A percentile compares a stretch with the other conserved stretches of the same genome.
Conservation (phyloP, 35 echinoderm and acorn worm species). For the Anneissia japonica region DNA sequence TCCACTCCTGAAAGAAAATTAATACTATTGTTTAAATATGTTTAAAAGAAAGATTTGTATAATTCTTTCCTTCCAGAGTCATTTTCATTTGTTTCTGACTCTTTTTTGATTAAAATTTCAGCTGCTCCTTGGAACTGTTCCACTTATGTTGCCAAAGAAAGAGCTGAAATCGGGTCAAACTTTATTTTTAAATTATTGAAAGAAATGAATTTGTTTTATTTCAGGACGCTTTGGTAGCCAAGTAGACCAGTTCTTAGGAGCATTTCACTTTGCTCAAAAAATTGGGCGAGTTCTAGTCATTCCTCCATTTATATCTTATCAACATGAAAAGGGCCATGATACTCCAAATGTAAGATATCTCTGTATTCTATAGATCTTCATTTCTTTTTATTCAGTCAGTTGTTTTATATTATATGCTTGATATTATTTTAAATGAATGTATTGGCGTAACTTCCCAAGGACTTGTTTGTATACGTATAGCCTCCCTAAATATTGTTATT, state of each 20-base stretch:
- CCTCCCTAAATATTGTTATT: too few species aligned
- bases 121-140: neutral
- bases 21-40: too few species aligned
- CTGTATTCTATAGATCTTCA: neutral
- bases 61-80: too few species aligned
- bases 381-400: neutral
- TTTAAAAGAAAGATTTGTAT: too few species aligned
- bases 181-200: too few species aligned
- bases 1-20: too few species aligned
- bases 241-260: constrained; percentile 77
- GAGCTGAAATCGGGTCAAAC: too few species aligned
- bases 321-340: constrained; percentile 40
- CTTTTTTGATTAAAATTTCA: neutral
- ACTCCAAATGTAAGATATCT: constrained; percentile 67
- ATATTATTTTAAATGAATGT: neutral
- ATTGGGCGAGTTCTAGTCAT: constrained; percentile 72
- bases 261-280: constrained; percentile 66
- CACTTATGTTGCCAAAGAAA: neutral
- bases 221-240: constrained; percentile 94
- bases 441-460: neutral
- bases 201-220: constrained; percentile 7
- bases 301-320: constrained; percentile 86
- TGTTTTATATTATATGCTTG: neutral
- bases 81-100: too few species aligned
- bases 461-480: too few species aligned